These are phyloP conservation scores for Ochotona curzoniae DNA, from an alignment of 2,113 vertebrate species.

Conservation along the genomic window DNA sequence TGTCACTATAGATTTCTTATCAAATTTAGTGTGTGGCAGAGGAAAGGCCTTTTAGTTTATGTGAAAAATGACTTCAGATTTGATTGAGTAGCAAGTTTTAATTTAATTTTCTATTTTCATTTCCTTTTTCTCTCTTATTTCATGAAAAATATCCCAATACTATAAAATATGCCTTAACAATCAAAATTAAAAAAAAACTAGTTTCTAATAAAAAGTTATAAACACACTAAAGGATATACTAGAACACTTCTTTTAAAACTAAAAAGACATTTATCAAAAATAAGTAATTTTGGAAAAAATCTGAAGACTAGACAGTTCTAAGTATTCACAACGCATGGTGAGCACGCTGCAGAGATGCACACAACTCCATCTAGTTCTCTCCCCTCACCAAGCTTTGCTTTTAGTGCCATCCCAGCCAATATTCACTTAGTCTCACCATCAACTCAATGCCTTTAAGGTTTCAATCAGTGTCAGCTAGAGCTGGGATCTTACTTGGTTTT, in stretches of 20 bases:
- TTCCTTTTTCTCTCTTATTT: conserved; percentile 40
- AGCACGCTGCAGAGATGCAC: not conserved
- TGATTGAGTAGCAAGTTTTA: conserved; percentile 63
- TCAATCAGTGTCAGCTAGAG: rapidly evolving
- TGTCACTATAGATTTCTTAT: conserved; percentile 70
- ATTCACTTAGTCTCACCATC: not conserved
- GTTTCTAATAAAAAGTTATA: not conserved
- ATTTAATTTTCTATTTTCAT: conserved; percentile 61
- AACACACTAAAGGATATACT: not conserved
- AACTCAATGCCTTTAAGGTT: not conserved
- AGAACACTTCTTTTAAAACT: not conserved
- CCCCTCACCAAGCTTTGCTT: not conserved
- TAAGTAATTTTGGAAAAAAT: not conserved
- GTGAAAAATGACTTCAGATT: conserved; percentile 61
- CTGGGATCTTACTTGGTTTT: not conserved
- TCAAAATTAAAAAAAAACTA: not conserved
- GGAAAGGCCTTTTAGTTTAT: conserved; percentile 60
- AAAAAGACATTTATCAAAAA: not conserved
- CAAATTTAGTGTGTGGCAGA: conserved; percentile 44
- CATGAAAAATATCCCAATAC: not conserved
- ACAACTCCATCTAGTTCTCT: not conserved
- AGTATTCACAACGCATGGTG: not conserved
- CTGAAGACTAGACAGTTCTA: not conserved
- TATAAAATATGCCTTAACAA: not conserved
- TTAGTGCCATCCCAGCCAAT: not conserved